phyloP scores from a whole-genome alignment of 1,140 invertebrate species.

The Pseudomyrmex flavicornis region DNA sequence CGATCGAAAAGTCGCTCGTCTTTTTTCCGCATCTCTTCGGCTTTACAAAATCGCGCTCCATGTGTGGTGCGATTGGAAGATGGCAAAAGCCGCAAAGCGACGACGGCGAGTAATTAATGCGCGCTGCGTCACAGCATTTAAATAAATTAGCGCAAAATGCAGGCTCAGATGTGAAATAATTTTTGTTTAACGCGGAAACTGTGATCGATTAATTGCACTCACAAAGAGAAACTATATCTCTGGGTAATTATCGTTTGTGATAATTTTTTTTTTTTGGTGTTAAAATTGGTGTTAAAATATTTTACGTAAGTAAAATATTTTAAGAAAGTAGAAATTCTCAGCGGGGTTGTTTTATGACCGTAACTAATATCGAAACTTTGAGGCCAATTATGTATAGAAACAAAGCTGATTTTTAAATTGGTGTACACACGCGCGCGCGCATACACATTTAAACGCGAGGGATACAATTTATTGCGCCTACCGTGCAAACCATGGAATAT shows the following conservation, averaged over 20 bases:
- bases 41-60: background rate
- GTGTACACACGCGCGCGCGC: background rate
- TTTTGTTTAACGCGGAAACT: background rate
- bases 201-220: background rate
- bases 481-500: background rate
- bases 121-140: background rate
- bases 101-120: background rate
- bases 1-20: background rate
- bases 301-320: background rate
- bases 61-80: background rate
- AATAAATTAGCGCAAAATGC: no score
- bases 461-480: constrained; percentile 24
- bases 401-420: background rate
- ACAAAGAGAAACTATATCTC: no score
- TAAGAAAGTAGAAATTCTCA: constrained; percentile 45
- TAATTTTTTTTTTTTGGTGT: no score
- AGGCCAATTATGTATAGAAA: constrained; percentile 26
- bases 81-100: no score
- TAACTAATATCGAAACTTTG: constrained; percentile 43
- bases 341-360: constrained; percentile 17
- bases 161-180: background rate
- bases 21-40: background rate
- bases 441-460: background rate
- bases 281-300: no score
- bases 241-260: background rate